Evolutionary conservation across 2,888 invertebrate species (phyloP).

Genomic region (Sisyra nigra): DNA sequence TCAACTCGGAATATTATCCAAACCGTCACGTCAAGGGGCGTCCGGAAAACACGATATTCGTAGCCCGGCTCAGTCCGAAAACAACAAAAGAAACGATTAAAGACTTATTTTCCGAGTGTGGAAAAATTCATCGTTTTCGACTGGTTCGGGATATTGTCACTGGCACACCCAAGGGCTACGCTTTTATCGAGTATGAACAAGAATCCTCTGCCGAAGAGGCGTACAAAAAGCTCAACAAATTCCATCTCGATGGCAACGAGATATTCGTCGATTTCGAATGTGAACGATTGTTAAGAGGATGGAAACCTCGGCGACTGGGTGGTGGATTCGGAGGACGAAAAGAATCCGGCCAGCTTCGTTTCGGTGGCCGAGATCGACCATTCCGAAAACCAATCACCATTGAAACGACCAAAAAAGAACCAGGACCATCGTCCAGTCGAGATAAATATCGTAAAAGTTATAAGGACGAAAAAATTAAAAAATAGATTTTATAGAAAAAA

Average conservation of each 20-base stretch:
- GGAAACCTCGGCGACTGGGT: slow-evolving; percentile 73
- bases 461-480: slow-evolving; percentile 8
- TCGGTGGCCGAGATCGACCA: slow-evolving; percentile 66
- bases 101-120: slow-evolving; percentile 43
- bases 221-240: slow-evolving; percentile 38
- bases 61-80: slow-evolving; percentile 52
- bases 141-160: slow-evolving; percentile 69
- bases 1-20: slow-evolving; percentile 45
- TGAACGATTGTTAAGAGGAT: slow-evolving; percentile 51
- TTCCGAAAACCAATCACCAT: slow-evolving; percentile 47
- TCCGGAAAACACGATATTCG: slow-evolving; percentile 56
- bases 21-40: slow-evolving; percentile 49
- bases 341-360: slow-evolving; percentile 74
- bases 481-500: slow-evolving; percentile 9
- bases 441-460: slow-evolving; percentile 9
- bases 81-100: slow-evolving; percentile 42
- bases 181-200: slow-evolving; percentile 65
- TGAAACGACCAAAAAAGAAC: slow-evolving; percentile 18
- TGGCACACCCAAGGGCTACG: slow-evolving; percentile 67
- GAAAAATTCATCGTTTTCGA: slow-evolving; percentile 36
- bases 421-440: slow-evolving; percentile 13
- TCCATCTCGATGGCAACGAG: slow-evolving; percentile 45
- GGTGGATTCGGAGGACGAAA: slow-evolving; percentile 79
- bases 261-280: slow-evolving; percentile 66
- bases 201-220: slow-evolving; percentile 43